These are phyloP conservation scores for Tuberolachnus salignus DNA, from an alignment of 2,888 invertebrate species.

Conservation along the genomic window DNA sequence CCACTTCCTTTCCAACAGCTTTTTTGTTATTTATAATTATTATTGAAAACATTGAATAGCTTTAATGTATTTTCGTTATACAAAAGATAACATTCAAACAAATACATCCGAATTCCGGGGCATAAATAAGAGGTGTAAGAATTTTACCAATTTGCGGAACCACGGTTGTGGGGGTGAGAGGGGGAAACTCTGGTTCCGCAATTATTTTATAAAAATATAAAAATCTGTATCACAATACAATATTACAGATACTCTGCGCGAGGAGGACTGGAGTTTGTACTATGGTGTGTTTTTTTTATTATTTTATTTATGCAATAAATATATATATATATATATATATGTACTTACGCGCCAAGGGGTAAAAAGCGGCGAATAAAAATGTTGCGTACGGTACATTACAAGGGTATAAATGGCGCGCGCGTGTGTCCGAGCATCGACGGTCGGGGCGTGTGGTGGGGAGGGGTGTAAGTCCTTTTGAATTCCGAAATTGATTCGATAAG, in stretches of 20 bases:
- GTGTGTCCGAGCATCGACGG: conserved; percentile 50
- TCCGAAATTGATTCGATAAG: conserved; percentile 56
- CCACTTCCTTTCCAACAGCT: too few relatives aligned
- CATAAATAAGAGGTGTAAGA: too few relatives aligned
- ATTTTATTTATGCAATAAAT: neutral
- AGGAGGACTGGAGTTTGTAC: conserved; percentile 11
- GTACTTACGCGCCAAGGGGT: conserved; percentile 19
- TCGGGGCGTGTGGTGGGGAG: neutral
- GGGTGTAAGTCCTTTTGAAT: conserved; percentile 52
- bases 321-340: neutral
- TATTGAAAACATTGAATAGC: too few relatives aligned
- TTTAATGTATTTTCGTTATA: too few relatives aligned
- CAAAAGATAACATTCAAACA: too few relatives aligned
- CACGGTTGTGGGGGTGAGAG: too few relatives aligned
- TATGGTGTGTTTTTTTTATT: neutral
- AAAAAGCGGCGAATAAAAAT: conserved; percentile 53
- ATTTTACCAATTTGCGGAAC: too few relatives aligned
- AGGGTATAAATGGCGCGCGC: conserved; percentile 52
- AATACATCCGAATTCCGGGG: too few relatives aligned
- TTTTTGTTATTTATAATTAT: too few relatives aligned
- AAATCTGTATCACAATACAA: neutral
- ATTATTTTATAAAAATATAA: too few relatives aligned
- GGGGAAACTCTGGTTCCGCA: too few relatives aligned
- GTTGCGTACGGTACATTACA: conserved; percentile 48
- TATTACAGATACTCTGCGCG: neutral